A percentile compares a stretch with the other conserved stretches of the same genome.
Evolutionary conservation across 2,888 invertebrate species (phyloP).

Genomic region (Crossocerus cetratus): DNA sequence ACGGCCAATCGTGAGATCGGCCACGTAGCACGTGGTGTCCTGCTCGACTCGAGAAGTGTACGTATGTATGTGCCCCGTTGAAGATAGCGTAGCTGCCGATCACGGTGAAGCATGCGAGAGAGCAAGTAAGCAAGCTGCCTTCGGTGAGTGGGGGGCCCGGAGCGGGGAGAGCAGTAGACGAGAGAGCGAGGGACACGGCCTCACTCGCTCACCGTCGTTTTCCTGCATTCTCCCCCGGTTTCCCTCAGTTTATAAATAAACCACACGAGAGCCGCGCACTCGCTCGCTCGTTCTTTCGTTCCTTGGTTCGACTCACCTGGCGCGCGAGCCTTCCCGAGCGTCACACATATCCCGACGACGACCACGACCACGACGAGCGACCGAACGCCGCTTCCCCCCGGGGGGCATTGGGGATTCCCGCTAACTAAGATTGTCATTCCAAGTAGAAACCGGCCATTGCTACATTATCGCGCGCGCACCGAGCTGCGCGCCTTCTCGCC

Average conservation of each 20-base stretch:
- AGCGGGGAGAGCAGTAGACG: too few relatives aligned
- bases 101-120: constrained; percentile 44
- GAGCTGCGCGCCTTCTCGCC: neutral
- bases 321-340: constrained; percentile 47
- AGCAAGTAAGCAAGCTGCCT: neutral
- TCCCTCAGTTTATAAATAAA: constrained; percentile 57
- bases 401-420: too few relatives aligned
- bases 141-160: too few relatives aligned
- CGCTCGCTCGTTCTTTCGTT: constrained; percentile 1
- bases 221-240: constrained; percentile 42
- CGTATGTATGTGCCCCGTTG: constrained; percentile 2
- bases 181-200: constrained; percentile 22
- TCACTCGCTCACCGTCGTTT: constrained; percentile 31
- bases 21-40: constrained; percentile 40
- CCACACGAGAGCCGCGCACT: constrained; percentile 16
- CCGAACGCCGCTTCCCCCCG: neutral
- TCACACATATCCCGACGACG: constrained; percentile 47
- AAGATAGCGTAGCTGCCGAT: constrained; percentile 48
- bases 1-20: constrained; percentile 45
- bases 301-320: constrained; percentile 37
- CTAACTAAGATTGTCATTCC: too few relatives aligned
- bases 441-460: neutral
- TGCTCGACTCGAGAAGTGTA: too few relatives aligned
- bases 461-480: neutral
- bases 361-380: neutral